phyloP scores from a whole-genome alignment of 53 echinoderm and acorn worm genomes.

The Luidia sarsii region DNA sequence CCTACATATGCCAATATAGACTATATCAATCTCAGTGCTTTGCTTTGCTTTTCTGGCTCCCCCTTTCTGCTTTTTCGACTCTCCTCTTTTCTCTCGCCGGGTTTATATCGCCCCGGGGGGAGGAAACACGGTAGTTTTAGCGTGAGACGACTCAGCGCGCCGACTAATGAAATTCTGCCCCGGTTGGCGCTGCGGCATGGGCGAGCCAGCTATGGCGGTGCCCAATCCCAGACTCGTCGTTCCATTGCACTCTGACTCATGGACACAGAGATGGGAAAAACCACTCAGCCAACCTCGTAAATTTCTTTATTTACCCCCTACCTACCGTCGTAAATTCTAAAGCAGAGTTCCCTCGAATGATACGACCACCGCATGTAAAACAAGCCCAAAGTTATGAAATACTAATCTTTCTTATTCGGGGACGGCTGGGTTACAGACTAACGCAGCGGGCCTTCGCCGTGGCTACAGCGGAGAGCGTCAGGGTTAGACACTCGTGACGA shows the following conservation, averaged over 20 bases:
- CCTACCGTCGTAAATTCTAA: neutral
- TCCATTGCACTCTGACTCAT: conserved; percentile 33
- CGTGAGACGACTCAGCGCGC: conserved; percentile 45
- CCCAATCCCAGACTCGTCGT: neutral
- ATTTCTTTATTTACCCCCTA: neutral
- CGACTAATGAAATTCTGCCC: conserved; percentile 55
- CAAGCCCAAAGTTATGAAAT: neutral
- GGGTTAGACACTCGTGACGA: no score
- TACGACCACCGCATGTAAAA: neutral
- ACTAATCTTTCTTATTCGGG: neutral
- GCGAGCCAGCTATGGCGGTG: neutral
- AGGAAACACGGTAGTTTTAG: conserved; percentile 58
- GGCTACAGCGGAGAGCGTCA: no score
- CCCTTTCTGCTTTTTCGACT: neutral
- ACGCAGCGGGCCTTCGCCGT: no score
- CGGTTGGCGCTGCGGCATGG: conserved; percentile 29
- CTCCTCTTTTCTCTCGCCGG: conserved; percentile 17
- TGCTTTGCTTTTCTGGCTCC: neutral
- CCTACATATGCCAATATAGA: conserved; percentile 58
- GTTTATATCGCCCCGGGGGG: conserved; percentile 43
- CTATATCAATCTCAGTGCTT: conserved; percentile 44
- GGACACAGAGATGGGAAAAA: neutral
- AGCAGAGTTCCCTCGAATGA: neutral
- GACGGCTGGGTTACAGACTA: no score
- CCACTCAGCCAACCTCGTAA: neutral